Evolutionary conservation across 2,113 vertebrate genomes (phyloP), one percentile per base, ranked within the genome.

Genomic region (Psilopogon haemacephalus): DNA sequence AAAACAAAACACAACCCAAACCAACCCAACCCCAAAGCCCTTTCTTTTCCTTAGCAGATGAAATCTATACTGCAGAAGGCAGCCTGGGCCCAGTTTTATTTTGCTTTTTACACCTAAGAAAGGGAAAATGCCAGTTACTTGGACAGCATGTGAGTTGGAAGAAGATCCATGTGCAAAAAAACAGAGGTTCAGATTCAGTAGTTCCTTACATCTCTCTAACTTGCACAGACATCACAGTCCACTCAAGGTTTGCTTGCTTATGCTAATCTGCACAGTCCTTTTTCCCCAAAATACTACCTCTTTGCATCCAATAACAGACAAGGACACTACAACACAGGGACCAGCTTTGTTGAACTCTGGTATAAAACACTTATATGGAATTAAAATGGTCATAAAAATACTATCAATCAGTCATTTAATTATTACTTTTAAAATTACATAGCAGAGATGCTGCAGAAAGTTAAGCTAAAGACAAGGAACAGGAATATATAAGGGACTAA

Each of bases 381-480:
- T 69, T 82, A 79, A 86, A 73, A 9, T 26, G 6, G 55, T 71
- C 24, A 18, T 50, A 70, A 70, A 76, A 87, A 30, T n/a, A 33
- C 8, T 19, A 5, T 44, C 75, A 65, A 44, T 55, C 64, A 44
- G 27, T 48, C 30, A 42, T 24, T 18, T 78, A 40, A 44, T 72
- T 55, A 80, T 46, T 79, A 69, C n/a, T 42, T 37, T 40, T 48
- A 19, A 27, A 88, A 68, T 65, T 50, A 20, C 15, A 13, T 18
- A 74, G 33, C 1, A 78, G 8, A 32, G 2, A 30, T 2, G 2
- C 5, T 12, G 2, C 2, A 82, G 32, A 72, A 58, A 16, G 4
- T 37, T 69, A 13, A 59, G 52, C 62, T 64, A 38, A 81, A 37
- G 24, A 74, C 14, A 46, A 42, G 33, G 52, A 60, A 3, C 4